phyloP scores from a whole-genome alignment of 1,140 invertebrate genomes.

The Proctacanthus coquilletti region DNA sequence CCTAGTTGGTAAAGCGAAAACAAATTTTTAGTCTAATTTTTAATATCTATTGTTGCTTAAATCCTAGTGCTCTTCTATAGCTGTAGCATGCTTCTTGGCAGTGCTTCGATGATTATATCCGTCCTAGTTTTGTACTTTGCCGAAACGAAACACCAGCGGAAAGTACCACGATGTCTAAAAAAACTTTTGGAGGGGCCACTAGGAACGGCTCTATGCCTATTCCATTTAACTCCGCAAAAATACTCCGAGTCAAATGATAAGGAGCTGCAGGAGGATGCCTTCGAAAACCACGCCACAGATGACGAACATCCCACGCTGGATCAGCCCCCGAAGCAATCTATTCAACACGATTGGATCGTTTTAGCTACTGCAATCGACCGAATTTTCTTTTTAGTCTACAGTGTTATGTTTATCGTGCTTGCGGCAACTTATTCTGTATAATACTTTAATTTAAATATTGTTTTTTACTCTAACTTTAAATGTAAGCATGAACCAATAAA shows the following conservation, averaged over 20 bases:
- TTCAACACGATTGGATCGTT: conserved; percentile 37
- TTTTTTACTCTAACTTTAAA: too few species aligned
- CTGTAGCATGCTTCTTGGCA: conserved; percentile 39
- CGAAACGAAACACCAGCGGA: conserved; percentile 20
- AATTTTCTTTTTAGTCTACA: conserved; percentile 36
- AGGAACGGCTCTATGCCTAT: conserved; percentile 32
- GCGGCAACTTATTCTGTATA: conserved; percentile 31
- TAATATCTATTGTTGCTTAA: not conserved
- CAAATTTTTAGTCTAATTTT: not conserved
- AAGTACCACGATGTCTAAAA: conserved; percentile 36
- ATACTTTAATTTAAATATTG: too few species aligned
- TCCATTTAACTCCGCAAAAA: not conserved
- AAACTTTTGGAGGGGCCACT: conserved; percentile 32
- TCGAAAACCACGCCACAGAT: conserved; percentile 9
- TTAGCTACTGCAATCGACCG: conserved; percentile 39
- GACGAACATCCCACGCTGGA: conserved; percentile 18
- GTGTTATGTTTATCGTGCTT: conserved; percentile 33
- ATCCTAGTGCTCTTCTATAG: conserved; percentile 31
- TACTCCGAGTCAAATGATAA: conserved; percentile 12
- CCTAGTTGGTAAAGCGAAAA: conserved; percentile 35
- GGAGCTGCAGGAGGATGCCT: conserved; percentile 19
- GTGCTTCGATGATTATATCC: conserved; percentile 38
- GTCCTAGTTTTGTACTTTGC: conserved; percentile 39
- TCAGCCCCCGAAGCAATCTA: conserved; percentile 11
- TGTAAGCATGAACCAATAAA: too few species aligned